phyloP scores from a whole-genome alignment of 2,888 invertebrate species.

The Emmelina monodactyla region DNA sequence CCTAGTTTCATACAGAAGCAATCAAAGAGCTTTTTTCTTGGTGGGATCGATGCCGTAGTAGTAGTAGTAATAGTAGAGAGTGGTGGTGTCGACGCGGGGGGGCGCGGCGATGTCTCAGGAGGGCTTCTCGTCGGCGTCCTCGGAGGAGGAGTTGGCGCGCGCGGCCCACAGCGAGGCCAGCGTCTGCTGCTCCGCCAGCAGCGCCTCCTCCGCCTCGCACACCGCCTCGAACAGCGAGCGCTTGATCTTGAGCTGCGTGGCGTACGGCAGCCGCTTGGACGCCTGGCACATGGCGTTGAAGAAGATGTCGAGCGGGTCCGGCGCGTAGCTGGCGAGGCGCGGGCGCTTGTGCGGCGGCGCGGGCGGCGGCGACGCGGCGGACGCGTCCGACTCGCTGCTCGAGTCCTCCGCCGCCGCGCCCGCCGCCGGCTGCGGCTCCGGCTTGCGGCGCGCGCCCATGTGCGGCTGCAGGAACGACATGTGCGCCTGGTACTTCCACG shows the following conservation, averaged over 20 bases:
- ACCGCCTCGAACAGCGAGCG: conserved; percentile 44
- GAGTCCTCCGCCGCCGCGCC: conserved; percentile 13
- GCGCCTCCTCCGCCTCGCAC: conserved; percentile 45
- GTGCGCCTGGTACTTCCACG: conserved; percentile 50
- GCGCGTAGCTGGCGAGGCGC: conserved; percentile 14
- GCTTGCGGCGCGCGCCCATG: conserved; percentile 39
- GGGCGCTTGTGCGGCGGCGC: conserved; percentile 24
- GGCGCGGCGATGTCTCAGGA: conserved; percentile 24
- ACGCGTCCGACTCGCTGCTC: conserved; percentile 5
- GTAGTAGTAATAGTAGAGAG: conserved; percentile 12
- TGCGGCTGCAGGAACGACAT: conserved; percentile 59
- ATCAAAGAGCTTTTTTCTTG: no score
- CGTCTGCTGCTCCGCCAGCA: conserved; percentile 47
- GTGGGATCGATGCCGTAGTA: conserved; percentile 14
- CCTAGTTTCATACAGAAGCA: no score
- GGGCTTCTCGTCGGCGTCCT: conserved; percentile 22
- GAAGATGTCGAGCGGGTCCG: conserved; percentile 50
- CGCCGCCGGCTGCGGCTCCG: conserved; percentile 16
- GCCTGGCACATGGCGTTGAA: conserved; percentile 58
- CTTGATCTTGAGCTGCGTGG: conserved; percentile 49
- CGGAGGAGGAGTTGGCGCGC: conserved; percentile 26
- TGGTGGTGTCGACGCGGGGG: conserved; percentile 9
- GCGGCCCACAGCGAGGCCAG: conserved; percentile 49
- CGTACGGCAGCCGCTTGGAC: conserved; percentile 47
- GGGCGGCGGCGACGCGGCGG: conserved; percentile 16